Evolutionary conservation across 2,888 invertebrate species (phyloP), one percentile per base, ranked within the genome.

Genomic region (Aleiodes alternator): DNA sequence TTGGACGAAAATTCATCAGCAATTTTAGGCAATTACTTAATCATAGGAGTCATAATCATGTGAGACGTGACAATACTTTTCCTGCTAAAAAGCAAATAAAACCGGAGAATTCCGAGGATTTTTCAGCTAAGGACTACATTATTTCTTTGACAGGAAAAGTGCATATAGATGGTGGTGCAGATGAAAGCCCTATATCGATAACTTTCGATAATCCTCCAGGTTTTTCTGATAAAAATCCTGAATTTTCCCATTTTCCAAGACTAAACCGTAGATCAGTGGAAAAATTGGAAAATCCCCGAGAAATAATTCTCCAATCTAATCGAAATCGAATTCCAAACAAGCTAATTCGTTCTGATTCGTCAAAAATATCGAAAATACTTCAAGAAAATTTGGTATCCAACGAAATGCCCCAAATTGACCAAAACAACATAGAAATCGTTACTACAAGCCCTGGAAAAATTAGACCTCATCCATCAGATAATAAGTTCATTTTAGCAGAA

Each of bases 71-170:
- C 7, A 43, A 43, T 43, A 43, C 7, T 43, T 43, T 61, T 12
- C 43, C 11, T 16, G 16, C 14, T n/a, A 50, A 9, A 9, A 11
- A 71, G 77, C 34, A 38, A 34, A 55, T 57, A 72, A 12, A 51
- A 38, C 12, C 23, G 64, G 8, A 23, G 23, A 43, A 73, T 75
- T 50, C 57, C 11, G 29, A 12, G 3, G 5, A 57, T n/a, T n/a
- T 14, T 59, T 50, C 43, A 7, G 73, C 75, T 11, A 72, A 53
- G 1, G 80, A 70, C 57, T 82, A 82, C 53, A 80, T 81, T 11
- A 84, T 85, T 57, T 85, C 85, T 2, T 66, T 85, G 38, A 83
- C 75, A 1, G 84, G 84, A 7, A 83, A 80, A 38, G 81, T 85
- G 72, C 84, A 84, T 73, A 73, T 85, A 59, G 78, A 81, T n/a